Conservation (phyloP, 1,140 invertebrate species). For the Diorhabda elongata region DNA sequence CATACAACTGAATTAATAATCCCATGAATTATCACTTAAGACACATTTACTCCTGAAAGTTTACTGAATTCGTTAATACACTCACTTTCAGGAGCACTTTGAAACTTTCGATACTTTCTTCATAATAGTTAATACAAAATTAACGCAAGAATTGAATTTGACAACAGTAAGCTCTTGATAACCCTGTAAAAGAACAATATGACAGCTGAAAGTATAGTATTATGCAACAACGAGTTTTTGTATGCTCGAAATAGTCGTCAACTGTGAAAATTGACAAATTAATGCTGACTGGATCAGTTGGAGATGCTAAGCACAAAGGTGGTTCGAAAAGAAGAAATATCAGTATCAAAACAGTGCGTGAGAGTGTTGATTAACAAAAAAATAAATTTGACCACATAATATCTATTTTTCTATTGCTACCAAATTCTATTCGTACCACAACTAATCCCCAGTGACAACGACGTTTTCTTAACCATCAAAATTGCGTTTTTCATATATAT, state of each 20-base stretch:
- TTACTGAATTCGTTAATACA: too few species aligned
- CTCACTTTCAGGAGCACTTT: not conserved
- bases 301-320: not conserved
- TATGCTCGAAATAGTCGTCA: not conserved
- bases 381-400: not conserved
- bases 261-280: not conserved
- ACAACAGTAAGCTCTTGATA: not conserved
- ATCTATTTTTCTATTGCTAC: not conserved
- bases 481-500: not conserved
- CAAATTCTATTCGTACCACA: not conserved
- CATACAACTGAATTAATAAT: too few species aligned
- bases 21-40: too few species aligned
- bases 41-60: too few species aligned
- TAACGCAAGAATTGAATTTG: not conserved
- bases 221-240: not conserved
- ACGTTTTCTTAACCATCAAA: not conserved
- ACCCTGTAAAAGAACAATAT: not conserved
- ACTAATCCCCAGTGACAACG: not conserved
- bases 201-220: not conserved
- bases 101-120: not conserved
- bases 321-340: not conserved
- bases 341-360: not conserved
- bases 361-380: not conserved
- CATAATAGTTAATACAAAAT: not conserved
- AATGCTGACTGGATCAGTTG: not conserved